phyloP scores from a whole-genome alignment of 2,888 invertebrate species.

The Theodoxus fluviatilis region DNA sequence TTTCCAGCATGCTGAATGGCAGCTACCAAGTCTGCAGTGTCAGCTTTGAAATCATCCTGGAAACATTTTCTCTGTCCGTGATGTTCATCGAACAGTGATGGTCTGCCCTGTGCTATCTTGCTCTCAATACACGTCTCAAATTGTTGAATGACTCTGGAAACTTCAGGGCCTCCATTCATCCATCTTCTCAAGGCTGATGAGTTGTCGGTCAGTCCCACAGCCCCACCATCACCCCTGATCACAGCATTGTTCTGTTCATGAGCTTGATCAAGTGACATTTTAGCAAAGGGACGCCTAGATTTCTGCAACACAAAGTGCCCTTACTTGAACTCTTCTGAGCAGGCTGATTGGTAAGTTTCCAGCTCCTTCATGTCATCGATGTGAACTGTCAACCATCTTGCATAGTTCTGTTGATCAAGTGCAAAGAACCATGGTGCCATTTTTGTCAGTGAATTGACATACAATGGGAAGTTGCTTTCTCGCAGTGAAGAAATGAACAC shows the following conservation, averaged over 20 bases:
- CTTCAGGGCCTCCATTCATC: constrained; percentile 20
- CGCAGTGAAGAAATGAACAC: constrained; percentile 17
- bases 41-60: no score
- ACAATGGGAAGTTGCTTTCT: constrained; percentile 19
- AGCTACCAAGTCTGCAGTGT: no score
- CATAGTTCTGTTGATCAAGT: constrained; percentile 9
- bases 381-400: constrained; percentile 21
- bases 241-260: constrained; percentile 12
- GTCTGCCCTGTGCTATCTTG: no score
- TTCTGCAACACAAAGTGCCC: background rate
- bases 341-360: background rate
- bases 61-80: no score
- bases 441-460: background rate
- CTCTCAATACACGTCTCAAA: no score
- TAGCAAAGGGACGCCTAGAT: constrained; percentile 6
- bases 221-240: constrained; percentile 3
- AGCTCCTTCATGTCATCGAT: constrained; percentile 3
- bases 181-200: constrained; percentile 7
- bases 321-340: background rate
- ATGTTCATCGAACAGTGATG: no score
- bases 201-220: constrained; percentile 15
- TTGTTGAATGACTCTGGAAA: background rate
- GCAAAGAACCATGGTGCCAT: constrained; percentile 14
- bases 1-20: no score
- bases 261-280: constrained; percentile 10